Evolutionary conservation across 1,140 invertebrate genomes (phyloP).

Genomic region (Xylocopa sonorina): DNA sequence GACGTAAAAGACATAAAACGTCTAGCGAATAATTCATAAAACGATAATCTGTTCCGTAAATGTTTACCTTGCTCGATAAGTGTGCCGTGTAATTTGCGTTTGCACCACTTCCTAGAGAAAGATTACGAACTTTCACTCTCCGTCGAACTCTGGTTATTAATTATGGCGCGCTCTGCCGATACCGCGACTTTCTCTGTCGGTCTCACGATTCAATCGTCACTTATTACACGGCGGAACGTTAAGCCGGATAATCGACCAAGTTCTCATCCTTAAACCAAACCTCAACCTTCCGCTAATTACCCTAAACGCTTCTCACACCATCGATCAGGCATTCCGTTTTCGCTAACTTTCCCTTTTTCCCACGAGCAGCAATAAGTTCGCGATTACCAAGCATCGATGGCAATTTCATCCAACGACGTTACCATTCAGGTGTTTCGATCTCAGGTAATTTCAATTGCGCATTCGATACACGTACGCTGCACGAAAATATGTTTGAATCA

Average conservation of each 20-base stretch:
- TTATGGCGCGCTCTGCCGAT: not conserved
- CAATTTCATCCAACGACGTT: not conserved
- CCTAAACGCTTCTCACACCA: not conserved
- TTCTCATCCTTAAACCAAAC: not conserved
- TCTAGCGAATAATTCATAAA: no score
- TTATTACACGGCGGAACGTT: not conserved
- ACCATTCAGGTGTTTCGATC: no score
- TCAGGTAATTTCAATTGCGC: no score
- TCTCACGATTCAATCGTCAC: not conserved
- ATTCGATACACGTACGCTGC: no score
- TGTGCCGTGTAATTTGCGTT: not conserved
- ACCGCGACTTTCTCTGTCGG: not conserved
- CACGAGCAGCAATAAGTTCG: not conserved
- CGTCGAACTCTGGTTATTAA: not conserved
- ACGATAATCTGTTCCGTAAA: no score
- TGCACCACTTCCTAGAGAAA: not conserved
- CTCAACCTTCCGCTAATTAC: not conserved
- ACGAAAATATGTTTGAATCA: no score
- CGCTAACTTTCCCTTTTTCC: not conserved
- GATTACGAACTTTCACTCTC: not conserved
- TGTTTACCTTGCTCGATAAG: not conserved
- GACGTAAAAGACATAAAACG: no score
- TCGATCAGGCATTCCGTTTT: not conserved
- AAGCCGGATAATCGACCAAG: no score
- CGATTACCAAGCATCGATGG: not conserved